Evolutionary conservation across 2,797 vertebrate species (phyloP), one percentile per base, ranked within the genome.

Genomic region (Halcyon smyrnensis): DNA sequence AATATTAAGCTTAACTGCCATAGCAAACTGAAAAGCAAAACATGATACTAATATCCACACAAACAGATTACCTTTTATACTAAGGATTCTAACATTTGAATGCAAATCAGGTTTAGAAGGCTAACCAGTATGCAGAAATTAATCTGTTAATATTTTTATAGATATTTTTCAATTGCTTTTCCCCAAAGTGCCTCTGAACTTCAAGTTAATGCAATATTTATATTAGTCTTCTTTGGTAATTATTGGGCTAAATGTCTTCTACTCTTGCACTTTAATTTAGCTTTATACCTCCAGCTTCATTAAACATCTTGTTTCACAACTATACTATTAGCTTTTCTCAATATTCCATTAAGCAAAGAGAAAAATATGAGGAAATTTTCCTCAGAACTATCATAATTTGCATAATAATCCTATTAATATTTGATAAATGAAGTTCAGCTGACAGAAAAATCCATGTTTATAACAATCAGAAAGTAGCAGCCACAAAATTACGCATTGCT

Each of bases 241-340:
- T 95, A 94, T 57, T 18, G 14, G n/a, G 53, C 90, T 95, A 95
- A 96, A 88, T 11, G 3, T 80, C 81, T 90, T 85, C 80, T 86
- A 64, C 56, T 93, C 80, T 67, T 67, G 48, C 70, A 81, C 62
- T 87, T 86, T 71, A 86, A 96, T 95, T 95, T 90, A 93, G 89
- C 71, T 94, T 96, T 76, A 79, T 81, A 95, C 76, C 51, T 79
- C 76, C 18, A 27, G 84, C 64, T 94, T 96, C 91, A 96, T 94
- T 96, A 94, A 95, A 93, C 77, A 91, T 92, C 88, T 83, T 84
- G 62, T 95, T 96, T 94, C 90, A 93, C 25, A 80, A 48, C 62
- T 57, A 70, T 69, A 67, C 48, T 92, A 96, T 95, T 62, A 69
- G 32, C 71, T 95, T 96, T 94, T 86, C 84, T 94, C 92, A 79